Conservation (phyloP, 2,888 invertebrate genomes). For the Tetragnatha montana region DNA sequence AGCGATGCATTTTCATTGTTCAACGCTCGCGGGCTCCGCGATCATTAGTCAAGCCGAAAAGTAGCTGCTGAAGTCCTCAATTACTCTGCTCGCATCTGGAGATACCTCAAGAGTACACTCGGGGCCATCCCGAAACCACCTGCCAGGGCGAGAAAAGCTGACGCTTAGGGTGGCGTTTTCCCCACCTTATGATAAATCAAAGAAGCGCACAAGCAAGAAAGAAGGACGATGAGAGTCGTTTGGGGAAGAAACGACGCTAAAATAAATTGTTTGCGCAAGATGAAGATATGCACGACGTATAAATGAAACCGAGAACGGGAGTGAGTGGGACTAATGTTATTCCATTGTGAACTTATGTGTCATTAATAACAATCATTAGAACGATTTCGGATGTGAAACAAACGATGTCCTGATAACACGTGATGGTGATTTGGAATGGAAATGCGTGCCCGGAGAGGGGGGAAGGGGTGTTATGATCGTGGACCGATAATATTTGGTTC, state of each 20-base stretch:
- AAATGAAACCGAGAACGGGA: not conserved
- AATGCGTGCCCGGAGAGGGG: conserved; percentile 20
- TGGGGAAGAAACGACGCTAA: conserved; percentile 34
- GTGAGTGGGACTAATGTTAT: conserved; percentile 43
- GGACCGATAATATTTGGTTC: conserved; percentile 20
- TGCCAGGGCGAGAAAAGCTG: conserved; percentile 62
- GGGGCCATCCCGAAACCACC: conserved; percentile 44
- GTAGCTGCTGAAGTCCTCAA: conserved; percentile 67
- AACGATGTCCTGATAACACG: conserved; percentile 49
- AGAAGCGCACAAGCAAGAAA: conserved; percentile 15
- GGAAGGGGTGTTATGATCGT: not conserved
- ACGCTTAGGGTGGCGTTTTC: conserved; percentile 69
- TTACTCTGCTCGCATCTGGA: conserved; percentile 66
- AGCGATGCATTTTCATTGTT: conserved; percentile 47
- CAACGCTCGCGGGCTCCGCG: conserved; percentile 41
- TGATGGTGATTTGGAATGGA: conserved; percentile 58
- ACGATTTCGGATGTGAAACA: conserved; percentile 48
- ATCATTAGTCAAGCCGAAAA: conserved; percentile 68
- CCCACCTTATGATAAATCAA: conserved; percentile 67
- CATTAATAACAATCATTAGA: conserved; percentile 66
- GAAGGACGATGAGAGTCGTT: conserved; percentile 8
- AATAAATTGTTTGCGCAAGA: conserved; percentile 68
- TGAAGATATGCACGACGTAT: conserved; percentile 63
- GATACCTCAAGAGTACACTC: conserved; percentile 32
- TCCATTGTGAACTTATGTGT: conserved; percentile 50